A percentile compares a stretch with the other conserved stretches of the same genome.
Evolutionary conservation across 2,113 vertebrate genomes (phyloP).

Genomic region (Myrmophylax atrothorax): DNA sequence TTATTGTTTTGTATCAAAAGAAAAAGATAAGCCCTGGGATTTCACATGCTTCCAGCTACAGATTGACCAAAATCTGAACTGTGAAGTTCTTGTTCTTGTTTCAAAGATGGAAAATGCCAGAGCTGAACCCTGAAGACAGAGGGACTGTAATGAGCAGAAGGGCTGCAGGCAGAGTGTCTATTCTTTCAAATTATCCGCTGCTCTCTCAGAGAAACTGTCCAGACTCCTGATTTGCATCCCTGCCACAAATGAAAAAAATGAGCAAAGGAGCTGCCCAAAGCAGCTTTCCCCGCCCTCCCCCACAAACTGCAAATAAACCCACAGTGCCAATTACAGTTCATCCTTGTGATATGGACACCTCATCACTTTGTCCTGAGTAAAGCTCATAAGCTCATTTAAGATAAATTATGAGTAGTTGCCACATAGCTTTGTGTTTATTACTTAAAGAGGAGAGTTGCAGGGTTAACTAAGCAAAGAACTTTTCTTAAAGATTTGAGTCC

Average conservation of each 20-base stretch:
- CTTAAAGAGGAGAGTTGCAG: not conserved
- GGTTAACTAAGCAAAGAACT: not conserved
- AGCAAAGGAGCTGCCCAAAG: not conserved
- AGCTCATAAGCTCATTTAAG: not conserved
- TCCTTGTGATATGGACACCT: not conserved
- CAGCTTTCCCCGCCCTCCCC: not conserved
- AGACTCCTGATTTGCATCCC: not conserved
- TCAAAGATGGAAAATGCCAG: slow-evolving; percentile 10
- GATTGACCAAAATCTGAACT: slow-evolving; percentile 55
- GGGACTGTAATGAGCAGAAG: not conserved
- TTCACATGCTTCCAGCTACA: not conserved
- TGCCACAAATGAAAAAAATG: not conserved
- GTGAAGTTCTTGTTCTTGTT: slow-evolving; percentile 1
- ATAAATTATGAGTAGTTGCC: not conserved
- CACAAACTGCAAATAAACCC: not conserved
- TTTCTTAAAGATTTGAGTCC: not conserved
- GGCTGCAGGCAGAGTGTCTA: not conserved
- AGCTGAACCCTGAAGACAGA: not conserved
- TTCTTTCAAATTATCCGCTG: not conserved
- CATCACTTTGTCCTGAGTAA: not conserved
- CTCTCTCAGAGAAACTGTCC: not conserved
- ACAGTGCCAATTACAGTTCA: not conserved
- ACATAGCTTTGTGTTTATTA: not conserved
- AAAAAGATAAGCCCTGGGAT: slow-evolving; percentile 3
- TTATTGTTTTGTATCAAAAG: slow-evolving; percentile 41